Evolutionary conservation across 2,888 invertebrate genomes (phyloP).

Genomic region (Yponomeuta sedellus): DNA sequence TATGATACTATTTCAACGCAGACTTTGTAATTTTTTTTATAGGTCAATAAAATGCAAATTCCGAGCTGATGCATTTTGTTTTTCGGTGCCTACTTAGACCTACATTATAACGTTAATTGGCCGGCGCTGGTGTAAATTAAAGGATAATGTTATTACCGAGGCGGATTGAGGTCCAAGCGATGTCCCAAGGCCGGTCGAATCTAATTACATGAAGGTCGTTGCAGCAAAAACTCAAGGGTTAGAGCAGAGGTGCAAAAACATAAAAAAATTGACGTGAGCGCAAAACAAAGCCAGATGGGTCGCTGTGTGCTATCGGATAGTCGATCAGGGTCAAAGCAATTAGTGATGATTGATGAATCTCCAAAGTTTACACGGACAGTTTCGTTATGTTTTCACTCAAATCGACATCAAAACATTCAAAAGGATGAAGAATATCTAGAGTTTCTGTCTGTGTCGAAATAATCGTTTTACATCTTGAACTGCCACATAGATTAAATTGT

Average conservation of each 20-base stretch:
- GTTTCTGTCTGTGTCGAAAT: too few species aligned
- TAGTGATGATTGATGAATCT: not conserved
- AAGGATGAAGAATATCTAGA: too few species aligned
- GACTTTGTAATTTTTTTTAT: not conserved
- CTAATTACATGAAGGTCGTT: slow-evolving; percentile 42
- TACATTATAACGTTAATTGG: slow-evolving; percentile 36
- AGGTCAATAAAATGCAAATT: slow-evolving; percentile 9
- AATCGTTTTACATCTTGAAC: too few species aligned
- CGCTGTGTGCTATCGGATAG: not conserved
- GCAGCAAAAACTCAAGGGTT: slow-evolving; percentile 32
- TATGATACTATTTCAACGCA: not conserved
- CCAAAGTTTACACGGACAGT: not conserved
- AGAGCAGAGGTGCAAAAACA: not conserved
- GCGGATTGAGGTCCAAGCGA: slow-evolving; percentile 39
- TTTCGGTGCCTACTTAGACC: not conserved
- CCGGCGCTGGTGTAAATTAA: slow-evolving; percentile 57
- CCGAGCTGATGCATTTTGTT: slow-evolving; percentile 2
- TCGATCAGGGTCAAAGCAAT: not conserved
- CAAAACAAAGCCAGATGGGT: not conserved
- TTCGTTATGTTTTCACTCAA: too few species aligned
- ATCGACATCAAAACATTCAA: too few species aligned
- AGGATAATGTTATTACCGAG: slow-evolving; percentile 39
- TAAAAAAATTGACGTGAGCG: not conserved
- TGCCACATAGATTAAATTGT: too few species aligned
- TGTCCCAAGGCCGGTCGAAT: slow-evolving; percentile 41